Evolutionary conservation across 2,113 vertebrate genomes (phyloP).

Genomic region (Nymphicus hollandicus): DNA sequence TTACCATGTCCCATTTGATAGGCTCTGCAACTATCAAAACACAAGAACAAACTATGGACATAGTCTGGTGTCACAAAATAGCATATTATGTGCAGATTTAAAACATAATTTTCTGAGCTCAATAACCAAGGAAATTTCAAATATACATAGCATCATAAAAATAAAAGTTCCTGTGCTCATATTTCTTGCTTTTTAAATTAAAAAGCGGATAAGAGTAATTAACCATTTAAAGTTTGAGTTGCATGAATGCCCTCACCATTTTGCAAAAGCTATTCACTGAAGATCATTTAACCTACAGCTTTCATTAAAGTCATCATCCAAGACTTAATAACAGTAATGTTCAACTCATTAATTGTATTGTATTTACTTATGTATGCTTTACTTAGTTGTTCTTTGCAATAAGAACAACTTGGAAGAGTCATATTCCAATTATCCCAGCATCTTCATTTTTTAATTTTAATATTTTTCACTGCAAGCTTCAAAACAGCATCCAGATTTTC

Average conservation of each 20-base stretch:
- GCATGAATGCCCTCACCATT: slow-evolving; percentile 16
- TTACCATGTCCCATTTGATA: neutral
- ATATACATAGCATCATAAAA: neutral
- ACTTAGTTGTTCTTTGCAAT: neutral
- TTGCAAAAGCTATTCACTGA: slow-evolving; percentile 24
- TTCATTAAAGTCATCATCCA: neutral
- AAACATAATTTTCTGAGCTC: neutral
- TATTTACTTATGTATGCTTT: neutral
- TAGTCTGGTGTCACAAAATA: neutral
- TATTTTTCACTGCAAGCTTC: neutral
- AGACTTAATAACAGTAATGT: neutral
- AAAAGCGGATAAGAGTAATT: slow-evolving; percentile 22
- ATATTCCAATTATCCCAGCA: neutral
- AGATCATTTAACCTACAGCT: neutral
- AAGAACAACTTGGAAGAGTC: neutral
- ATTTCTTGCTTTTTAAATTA: slow-evolving; percentile 21
- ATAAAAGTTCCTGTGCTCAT: neutral
- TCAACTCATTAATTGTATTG: neutral
- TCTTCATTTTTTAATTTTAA: neutral
- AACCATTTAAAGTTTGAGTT: slow-evolving; percentile 32
- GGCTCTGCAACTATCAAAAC: neutral
- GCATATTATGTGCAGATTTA: neutral
- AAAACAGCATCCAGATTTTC: neutral
- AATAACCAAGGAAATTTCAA: neutral
- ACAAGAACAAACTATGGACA: neutral